A percentile compares a stretch with the other conserved stretches of the same genome.
These are phyloP conservation scores for Mythimna loreyi DNA, from an alignment of 2,888 invertebrate species.

Conservation along the genomic window DNA sequence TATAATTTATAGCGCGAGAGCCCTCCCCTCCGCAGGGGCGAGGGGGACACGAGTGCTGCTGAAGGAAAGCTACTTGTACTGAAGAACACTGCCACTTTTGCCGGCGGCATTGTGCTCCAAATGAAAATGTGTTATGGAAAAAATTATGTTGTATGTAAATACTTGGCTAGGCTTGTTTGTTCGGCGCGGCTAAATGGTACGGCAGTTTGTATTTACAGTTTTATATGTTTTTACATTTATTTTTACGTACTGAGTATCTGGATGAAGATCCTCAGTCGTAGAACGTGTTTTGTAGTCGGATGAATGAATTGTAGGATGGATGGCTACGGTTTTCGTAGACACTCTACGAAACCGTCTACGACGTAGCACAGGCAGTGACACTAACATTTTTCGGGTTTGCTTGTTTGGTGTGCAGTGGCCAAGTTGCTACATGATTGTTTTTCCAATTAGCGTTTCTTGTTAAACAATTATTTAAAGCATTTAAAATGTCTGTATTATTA, in stretches of 20 bases:
- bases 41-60: conserved; percentile 62
- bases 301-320: too few relatives aligned
- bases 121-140: conserved; percentile 61
- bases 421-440: too few relatives aligned
- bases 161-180: conserved; percentile 26
- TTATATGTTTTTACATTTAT: neutral
- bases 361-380: conserved; percentile 18
- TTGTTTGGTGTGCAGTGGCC: too few relatives aligned
- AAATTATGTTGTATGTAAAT: conserved; percentile 49
- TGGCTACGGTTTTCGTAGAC: conserved; percentile 41
- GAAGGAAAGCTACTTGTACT: conserved; percentile 77
- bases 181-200: neutral
- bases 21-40: conserved; percentile 55
- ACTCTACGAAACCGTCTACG: conserved; percentile 36
- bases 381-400: too few relatives aligned
- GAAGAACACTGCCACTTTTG: conserved; percentile 80
- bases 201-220: neutral
- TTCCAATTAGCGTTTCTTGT: neutral
- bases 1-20: conserved; percentile 66
- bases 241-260: neutral
- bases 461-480: neutral
- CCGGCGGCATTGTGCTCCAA: conserved; percentile 65
- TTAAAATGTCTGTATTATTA: neutral
- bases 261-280: neutral
- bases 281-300: neutral